phyloP scores from a whole-genome alignment of 2,113 vertebrate species.

The Formicarius rufipectus region DNA sequence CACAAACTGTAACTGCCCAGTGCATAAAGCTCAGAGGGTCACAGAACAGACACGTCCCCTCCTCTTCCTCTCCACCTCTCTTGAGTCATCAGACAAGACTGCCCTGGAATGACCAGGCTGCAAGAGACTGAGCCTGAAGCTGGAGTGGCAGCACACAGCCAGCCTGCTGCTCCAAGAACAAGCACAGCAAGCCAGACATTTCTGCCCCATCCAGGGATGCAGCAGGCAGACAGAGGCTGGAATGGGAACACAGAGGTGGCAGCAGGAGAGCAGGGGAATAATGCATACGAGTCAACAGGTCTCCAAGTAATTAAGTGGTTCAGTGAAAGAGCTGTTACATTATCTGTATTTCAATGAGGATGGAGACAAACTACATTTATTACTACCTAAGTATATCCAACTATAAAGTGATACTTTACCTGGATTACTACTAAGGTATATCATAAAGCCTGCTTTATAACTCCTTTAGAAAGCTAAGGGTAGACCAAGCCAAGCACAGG shows the following conservation, averaged over 20 bases:
- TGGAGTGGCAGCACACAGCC: not conserved
- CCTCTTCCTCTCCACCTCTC: not conserved
- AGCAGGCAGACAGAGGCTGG: not conserved
- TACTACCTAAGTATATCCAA: not conserved
- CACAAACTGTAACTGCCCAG: not conserved
- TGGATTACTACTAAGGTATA: not conserved
- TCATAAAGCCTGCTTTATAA: not conserved
- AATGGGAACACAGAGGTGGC: not conserved
- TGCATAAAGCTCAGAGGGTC: not conserved
- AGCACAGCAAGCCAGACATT: not conserved
- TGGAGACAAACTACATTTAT: not conserved
- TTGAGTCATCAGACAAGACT: not conserved
- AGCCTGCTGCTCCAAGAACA: not conserved
- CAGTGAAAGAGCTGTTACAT: not conserved
- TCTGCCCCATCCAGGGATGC: not conserved
- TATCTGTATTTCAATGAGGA: not conserved
- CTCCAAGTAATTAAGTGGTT: not conserved
- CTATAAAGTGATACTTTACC: not conserved
- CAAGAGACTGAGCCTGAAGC: not conserved
- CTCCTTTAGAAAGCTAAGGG: not conserved
- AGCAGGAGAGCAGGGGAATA: not conserved
- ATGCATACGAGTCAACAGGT: not conserved
- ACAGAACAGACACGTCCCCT: not conserved
- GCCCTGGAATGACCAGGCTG: not conserved
- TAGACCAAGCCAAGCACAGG: not conserved